Base-by-base conservation (phyloP, 1,140 invertebrate genomes). In the Drosophila busckii region DNA sequence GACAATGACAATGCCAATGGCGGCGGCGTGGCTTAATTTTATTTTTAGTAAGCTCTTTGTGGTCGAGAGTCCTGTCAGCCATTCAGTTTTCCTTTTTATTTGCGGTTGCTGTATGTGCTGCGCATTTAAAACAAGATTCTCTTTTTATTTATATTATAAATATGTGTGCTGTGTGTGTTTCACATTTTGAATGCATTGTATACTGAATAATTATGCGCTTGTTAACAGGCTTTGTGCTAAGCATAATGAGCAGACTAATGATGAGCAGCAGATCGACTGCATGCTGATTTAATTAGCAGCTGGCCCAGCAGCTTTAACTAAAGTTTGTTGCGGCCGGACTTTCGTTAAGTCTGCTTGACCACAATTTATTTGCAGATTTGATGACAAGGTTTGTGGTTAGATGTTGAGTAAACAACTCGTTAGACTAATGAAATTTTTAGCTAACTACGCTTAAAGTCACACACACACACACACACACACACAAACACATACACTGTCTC, bases 131-230 rank as follows among this genome's bases (percentile, higher is more conserved):
- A 58, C 32, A 55, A 48, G 38, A 13, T 12, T 38, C 17, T 29
- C 25, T 55, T 35, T 38, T 22, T 48, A 29, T 68, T 25, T 35
- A 12, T 7, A 37, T 46, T 45, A 16, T 13, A 44, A 15, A 8
- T 32, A 19, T 26, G 48, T 22, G 32, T 37, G n/a, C 15, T 70
- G 49, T 49, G 73, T 73, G 59, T 68, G 53, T 65, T 82, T 78
- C 73, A 78, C 65, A 73, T 73, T 80, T 73, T 82, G 80, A 75
- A 80, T 75, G 73, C 58, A 80, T 64, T 60, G 60, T 82, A 78
- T 67, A 73, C 64, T 52, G 64, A 58, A 73, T 82, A 73, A 82
- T 78, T 78, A 61, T 68, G 73, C 19, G 68, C 73, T 73, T 80
- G 73, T 78, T 80, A 78, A 80, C 73, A 78, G 64, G 80, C 68